phyloP scores from a whole-genome alignment of 2,113 vertebrate species.

The Spheniscus mendiculus region DNA sequence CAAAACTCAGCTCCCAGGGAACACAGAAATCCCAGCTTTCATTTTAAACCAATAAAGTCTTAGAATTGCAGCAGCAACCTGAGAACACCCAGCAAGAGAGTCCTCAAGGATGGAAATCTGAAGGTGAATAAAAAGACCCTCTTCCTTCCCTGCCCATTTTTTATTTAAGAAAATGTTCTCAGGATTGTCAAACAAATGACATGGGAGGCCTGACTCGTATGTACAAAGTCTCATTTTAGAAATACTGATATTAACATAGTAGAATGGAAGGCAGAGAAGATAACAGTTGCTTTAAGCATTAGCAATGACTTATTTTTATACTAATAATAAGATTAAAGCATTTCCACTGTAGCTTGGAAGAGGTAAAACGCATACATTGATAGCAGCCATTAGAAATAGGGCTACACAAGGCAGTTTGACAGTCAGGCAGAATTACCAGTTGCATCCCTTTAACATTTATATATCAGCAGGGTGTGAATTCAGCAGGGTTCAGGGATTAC shows the following conservation, averaged over 20 bases:
- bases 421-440: not conserved
- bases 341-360: not conserved
- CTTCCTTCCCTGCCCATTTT: not conserved
- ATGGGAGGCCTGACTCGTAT: not conserved
- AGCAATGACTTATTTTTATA: not conserved
- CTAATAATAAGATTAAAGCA: not conserved
- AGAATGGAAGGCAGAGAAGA: not conserved
- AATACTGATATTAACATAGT: not conserved
- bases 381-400: not conserved
- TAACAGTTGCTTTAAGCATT: not conserved
- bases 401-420: not conserved
- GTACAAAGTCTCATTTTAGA: not conserved
- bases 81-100: not conserved
- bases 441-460: not conserved
- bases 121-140: slow-evolving; percentile 27
- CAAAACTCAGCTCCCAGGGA: not conserved
- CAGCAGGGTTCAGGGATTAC: not conserved
- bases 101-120: not conserved
- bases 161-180: not conserved
- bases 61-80: not conserved
- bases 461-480: not conserved
- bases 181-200: not conserved
- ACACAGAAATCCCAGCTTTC: not conserved
- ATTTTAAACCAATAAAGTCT: slow-evolving; percentile 12
- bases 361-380: not conserved